Conservation (phyloP, 2,113 vertebrate species). For the Boleophthalmus pectinirostris region DNA sequence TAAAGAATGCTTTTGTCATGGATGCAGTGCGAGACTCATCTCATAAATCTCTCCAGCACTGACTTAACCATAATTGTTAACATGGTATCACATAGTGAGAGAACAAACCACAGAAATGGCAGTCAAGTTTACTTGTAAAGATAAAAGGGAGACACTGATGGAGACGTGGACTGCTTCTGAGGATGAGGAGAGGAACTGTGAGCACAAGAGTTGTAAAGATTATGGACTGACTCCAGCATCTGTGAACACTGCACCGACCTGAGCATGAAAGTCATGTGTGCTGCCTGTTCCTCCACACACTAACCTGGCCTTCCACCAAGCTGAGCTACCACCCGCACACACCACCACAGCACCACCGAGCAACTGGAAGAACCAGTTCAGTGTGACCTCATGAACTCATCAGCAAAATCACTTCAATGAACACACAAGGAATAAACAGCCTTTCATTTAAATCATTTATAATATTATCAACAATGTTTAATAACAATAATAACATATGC, state of each 20-base stretch:
- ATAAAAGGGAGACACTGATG: conserved; percentile 72
- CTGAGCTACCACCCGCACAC: conserved; percentile 38
- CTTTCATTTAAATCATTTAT: conserved; percentile 3
- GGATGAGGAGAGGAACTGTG: conserved; percentile 44
- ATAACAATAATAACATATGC: background rate
- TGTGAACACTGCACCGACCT: conserved; percentile 44
- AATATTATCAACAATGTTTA: background rate
- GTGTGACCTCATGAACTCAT: conserved; percentile 73
- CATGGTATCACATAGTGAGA: conserved; percentile 91
- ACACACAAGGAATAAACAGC: conserved; percentile 60
- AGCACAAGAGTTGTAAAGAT: conserved; percentile 41
- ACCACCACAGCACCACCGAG: conserved; percentile 54
- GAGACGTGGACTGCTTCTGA: conserved; percentile 33
- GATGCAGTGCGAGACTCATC: conserved; percentile 48
- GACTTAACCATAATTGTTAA: conserved; percentile 85
- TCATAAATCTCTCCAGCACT: conserved; percentile 90
- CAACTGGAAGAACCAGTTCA: conserved; percentile 92
- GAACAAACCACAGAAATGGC: conserved; percentile 85
- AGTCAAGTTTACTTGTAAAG: conserved; percentile 83
- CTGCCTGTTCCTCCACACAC: conserved; percentile 33
- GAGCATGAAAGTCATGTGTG: conserved; percentile 46
- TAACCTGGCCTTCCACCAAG: conserved; percentile 27
- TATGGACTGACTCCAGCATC: conserved; percentile 55
- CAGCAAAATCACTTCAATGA: conserved; percentile 85
- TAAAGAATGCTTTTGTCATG: conserved; percentile 14